A percentile compares a stretch with the other conserved stretches of the same genome.
Conservation (phyloP, 2,888 invertebrate genomes). For the Antitype chi region DNA sequence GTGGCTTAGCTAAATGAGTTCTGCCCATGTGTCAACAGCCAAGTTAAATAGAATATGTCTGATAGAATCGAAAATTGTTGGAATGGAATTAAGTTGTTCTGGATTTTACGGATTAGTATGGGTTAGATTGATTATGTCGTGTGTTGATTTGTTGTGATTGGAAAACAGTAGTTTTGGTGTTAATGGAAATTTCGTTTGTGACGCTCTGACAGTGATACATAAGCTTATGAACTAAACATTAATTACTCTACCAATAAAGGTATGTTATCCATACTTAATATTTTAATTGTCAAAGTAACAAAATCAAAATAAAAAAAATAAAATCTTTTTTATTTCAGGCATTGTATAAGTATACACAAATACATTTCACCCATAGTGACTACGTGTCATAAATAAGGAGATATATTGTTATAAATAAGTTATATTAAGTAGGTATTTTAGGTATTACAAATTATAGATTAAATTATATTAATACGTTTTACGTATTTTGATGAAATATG, state of each 20-base stretch:
- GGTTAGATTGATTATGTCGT: slow-evolving; percentile 18
- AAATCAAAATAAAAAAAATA: no score
- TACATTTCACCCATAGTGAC: no score
- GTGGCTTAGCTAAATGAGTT: slow-evolving; percentile 81
- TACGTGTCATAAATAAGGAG: no score
- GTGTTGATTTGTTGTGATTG: slow-evolving; percentile 11
- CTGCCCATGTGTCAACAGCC: slow-evolving; percentile 64
- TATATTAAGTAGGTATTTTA: no score
- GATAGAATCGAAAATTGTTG: slow-evolving; percentile 64
- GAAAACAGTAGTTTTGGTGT: not conserved
- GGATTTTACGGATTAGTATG: slow-evolving; percentile 34
- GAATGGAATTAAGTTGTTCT: slow-evolving; percentile 31
- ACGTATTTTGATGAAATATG: not conserved
- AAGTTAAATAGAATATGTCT: slow-evolving; percentile 73
- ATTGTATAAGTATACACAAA: no score
- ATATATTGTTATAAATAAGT: no score
- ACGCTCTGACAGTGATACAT: not conserved
- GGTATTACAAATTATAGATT: no score
- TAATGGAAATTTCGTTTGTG: not conserved
- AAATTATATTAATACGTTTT: no score
- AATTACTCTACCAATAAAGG: not conserved
- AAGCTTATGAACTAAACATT: not conserved
- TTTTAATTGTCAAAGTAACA: not conserved
- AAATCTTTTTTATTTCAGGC: no score
- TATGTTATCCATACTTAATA: not conserved